These are phyloP conservation scores for Malthinus flaveolus DNA, from an alignment of 2,888 invertebrate species.

Conservation along the genomic window DNA sequence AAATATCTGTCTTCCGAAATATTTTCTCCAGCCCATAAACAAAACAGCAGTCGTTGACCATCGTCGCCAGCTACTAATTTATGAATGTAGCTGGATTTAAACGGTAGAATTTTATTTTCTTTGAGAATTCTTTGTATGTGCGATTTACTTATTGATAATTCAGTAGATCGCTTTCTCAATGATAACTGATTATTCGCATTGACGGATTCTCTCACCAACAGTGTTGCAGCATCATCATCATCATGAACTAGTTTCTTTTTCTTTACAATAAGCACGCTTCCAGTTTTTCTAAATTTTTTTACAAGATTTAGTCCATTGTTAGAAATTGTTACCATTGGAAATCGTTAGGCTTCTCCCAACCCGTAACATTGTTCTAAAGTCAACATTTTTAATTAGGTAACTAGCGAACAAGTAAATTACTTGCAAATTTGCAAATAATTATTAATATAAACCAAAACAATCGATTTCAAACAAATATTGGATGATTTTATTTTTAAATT, in stretches of 20 bases:
- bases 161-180: constrained; percentile 11
- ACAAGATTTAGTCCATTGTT: not conserved
- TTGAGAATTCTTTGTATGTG: constrained; percentile 5
- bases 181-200: not conserved
- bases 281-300: not conserved
- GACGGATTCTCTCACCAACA: not conserved
- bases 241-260: too few relatives aligned
- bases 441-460: too few relatives aligned
- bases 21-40: constrained; percentile 14
- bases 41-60: constrained; percentile 11
- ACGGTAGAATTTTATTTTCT: constrained; percentile 12
- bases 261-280: not conserved
- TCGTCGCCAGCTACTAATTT: constrained; percentile 9
- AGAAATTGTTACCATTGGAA: not conserved
- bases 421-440: too few relatives aligned
- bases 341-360: not conserved
- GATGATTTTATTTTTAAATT: too few relatives aligned
- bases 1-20: constrained; percentile 10
- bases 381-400: too few relatives aligned
- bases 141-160: constrained; percentile 10
- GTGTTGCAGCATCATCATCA: not conserved
- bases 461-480: too few relatives aligned
- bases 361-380: too few relatives aligned
- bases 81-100: constrained; percentile 9
- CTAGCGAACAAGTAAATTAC: too few relatives aligned